Base-by-base conservation (phyloP, 1,140 invertebrate species). In the Drosophila pachea region DNA sequence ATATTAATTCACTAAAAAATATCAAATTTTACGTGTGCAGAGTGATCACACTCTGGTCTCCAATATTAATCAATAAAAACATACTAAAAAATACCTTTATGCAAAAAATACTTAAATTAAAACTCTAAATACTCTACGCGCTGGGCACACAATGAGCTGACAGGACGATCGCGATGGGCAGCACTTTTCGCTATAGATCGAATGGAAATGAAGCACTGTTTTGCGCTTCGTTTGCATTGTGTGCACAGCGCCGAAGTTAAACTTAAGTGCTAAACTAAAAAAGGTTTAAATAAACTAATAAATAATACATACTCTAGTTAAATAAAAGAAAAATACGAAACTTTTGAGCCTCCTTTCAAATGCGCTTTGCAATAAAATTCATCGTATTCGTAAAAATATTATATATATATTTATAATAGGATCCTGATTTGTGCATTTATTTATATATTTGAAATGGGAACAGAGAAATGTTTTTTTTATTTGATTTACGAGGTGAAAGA, bases 341-440 rank as follows among this genome's bases (percentile, higher is more conserved):
- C 31, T 72, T 68, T 75, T 64, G 47, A 73, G 62, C 72, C 65
- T 62, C 29, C 53, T 74, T 55, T 75, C 54, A 68, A 55, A 69
- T 69, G 78, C 72, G 64, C 60, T 32, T 64, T 49, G 58, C 59
- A 59, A 14, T 36, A 31, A 50, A 8, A 43, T 63, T 6, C 9
- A 2, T 50, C 36, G 33, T 43, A 52, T 56, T 63, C 4, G 22
- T 53, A 42, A 12, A 55, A 12, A 42, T 59, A 63, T 48, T 22
- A 52, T 49, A 50, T 50, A 53, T 79, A 53, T 33, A 68, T 12
- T n/a, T 12, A 36, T 42, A 45, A 35, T 50, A 43, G 42, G 12
- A 33, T 9, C 45, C 50, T 70, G 58, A 74, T 73, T 68, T 84
- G 81, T 84, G 81, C 81, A 81, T 77, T 84, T 84, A 84, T 86